A percentile compares a stretch with the other conserved stretches of the same genome.
These are phyloP conservation scores for Aphelinus atriplicis DNA, from an alignment of 1,140 invertebrate genomes.

Conservation along the genomic window DNA sequence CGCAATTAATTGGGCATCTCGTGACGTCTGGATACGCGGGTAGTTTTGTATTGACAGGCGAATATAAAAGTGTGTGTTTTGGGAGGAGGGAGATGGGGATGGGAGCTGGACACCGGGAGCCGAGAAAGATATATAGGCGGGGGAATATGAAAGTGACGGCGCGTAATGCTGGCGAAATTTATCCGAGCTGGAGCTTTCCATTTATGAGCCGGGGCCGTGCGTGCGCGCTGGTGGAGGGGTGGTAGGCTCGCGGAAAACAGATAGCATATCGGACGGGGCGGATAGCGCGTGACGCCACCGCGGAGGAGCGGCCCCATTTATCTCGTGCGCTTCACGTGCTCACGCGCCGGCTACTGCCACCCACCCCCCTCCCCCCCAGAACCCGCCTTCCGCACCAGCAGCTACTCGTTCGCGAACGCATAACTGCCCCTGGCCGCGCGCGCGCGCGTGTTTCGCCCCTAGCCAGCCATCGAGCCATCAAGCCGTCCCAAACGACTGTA, in stretches of 20 bases:
- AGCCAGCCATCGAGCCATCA: background rate
- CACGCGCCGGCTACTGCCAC: background rate
- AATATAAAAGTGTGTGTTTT: too few species aligned
- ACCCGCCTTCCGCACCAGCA: too few species aligned
- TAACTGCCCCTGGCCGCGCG: background rate
- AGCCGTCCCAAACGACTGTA: constrained; percentile 4
- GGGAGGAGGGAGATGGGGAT: too few species aligned
- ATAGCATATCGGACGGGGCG: constrained; percentile 54
- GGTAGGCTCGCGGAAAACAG: constrained; percentile 36
- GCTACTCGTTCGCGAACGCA: too few species aligned
- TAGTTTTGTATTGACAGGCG: too few species aligned
- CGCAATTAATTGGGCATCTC: too few species aligned
- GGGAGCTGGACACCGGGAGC: too few species aligned
- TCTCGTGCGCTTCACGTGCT: constrained; percentile 18
- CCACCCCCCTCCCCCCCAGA: too few species aligned
- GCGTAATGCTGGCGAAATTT: constrained; percentile 57
- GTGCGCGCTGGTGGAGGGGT: background rate
- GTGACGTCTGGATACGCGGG: too few species aligned
- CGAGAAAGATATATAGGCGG: too few species aligned
- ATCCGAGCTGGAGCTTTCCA: constrained; percentile 50
- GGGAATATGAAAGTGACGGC: constrained; percentile 61
- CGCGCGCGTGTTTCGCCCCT: background rate
- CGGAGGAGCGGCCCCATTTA: constrained; percentile 36
- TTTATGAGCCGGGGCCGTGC: constrained; percentile 42
- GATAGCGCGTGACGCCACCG: constrained; percentile 39